A percentile compares a stretch with the other conserved stretches of the same genome.
phyloP scores from a whole-genome alignment of 1,140 invertebrate species.

The Anastrepha obliqua region DNA sequence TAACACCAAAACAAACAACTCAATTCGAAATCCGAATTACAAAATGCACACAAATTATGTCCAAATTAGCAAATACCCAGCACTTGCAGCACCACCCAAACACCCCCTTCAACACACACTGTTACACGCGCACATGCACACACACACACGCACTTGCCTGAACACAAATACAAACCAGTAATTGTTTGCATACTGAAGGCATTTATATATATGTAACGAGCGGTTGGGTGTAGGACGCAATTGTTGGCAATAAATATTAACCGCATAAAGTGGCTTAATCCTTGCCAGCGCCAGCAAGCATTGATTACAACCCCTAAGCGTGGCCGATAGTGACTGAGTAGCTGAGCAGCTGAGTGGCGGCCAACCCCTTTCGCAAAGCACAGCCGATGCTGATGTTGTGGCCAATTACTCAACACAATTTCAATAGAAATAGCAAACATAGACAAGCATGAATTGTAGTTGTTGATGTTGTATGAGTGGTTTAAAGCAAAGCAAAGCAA shows the following conservation, averaged over 20 bases:
- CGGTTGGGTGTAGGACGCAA: conserved; percentile 33
- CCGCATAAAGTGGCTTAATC: conserved; percentile 69
- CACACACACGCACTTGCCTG: neutral
- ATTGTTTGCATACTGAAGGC: conserved; percentile 50
- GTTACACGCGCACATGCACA: conserved; percentile 3
- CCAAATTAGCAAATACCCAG: conserved; percentile 71
- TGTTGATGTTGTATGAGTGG: neutral
- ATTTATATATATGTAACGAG: conserved; percentile 56
- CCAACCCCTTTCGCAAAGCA: neutral
- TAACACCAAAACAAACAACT: conserved; percentile 39
- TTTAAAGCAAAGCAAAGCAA: conserved; percentile 33
- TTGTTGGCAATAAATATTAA: conserved; percentile 71
- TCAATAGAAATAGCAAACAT: conserved; percentile 71
- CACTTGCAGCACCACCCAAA: conserved; percentile 38
- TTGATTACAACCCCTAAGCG: conserved; percentile 22
- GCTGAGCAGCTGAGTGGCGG: neutral
- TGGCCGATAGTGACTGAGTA: neutral
- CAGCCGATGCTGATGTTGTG: conserved; percentile 40
- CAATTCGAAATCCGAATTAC: conserved; percentile 39
- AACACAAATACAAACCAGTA: conserved; percentile 26
- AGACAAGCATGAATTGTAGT: neutral
- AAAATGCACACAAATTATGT: conserved; percentile 70
- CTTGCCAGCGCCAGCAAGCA: conserved; percentile 49
- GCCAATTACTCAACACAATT: conserved; percentile 74
- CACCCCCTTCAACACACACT: neutral